Evolutionary conservation across 2,113 vertebrate genomes (phyloP), one percentile per base, ranked within the genome.

Genomic region (Felis chaus): DNA sequence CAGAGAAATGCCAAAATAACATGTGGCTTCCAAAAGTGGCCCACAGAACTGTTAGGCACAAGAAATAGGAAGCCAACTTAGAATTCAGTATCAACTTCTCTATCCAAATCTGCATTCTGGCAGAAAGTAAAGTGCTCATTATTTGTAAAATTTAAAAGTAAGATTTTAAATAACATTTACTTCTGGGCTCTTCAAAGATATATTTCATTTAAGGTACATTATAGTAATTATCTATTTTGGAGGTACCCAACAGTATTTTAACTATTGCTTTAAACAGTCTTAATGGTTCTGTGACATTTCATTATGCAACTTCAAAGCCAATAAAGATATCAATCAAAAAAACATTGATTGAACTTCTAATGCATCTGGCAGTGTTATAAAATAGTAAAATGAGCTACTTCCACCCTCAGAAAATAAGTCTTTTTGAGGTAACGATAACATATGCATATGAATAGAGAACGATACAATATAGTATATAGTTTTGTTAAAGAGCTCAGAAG

Each of bases 1-100:
- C 74, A 89, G 83, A 96, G 79, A 87, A 96, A 55, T 95, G 84
- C 97, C 94, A 97, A 69, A 89, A 95, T 91, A 97, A 63, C 83
- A 76, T 68, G 94, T 76, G 85, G 94, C 69, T 81, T 94, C 86
- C 71, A 81, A 76, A 95, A 88, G 76, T 81, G 93, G 80, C 74
- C 89, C 90, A 57, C 87, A 87, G 76, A 95, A 71, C 79, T 88
- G 21, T 76, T 80, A 63, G 18, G 29, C 27, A 57, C 69, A 95
- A 92, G 89, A 91, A 96, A 76, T 55, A 78, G 78, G 76, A 96
- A 78, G 73, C 79, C 91, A 93, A 15, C 31, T 91, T 74, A 79
- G 65, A 96, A 84, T 39, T 85, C 41, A 79, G 57, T 2, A 80
- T 61, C 69, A 73, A 23, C 18, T 21, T 63, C 81, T 93, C 68